Base-by-base conservation (phyloP, 2,797 vertebrate species). In the Eremophila alpestris region DNA sequence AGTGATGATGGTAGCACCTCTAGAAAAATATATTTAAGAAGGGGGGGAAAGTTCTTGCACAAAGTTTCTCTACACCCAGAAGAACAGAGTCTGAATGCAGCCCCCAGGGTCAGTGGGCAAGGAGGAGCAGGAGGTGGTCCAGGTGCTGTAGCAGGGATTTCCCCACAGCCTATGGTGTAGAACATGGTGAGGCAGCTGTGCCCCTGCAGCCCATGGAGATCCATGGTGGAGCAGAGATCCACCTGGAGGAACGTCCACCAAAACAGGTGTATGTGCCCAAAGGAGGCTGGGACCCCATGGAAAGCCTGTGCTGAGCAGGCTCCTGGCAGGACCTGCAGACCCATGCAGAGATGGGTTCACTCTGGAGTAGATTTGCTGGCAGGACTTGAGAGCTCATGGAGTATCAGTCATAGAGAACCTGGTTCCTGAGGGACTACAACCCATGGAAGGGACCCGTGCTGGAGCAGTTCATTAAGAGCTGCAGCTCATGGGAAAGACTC, bases 321-420 rank as follows among this genome's bases (percentile, higher is more conserved):
- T 49, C 32, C 32, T 43, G 43, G 26, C 32, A 87, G 10, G 49
- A 70, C 15, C 26, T 56, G 32, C 36, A 32, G 55, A 49, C 3
- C 32, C 15, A 23, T 5, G 7, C 30, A 70, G 32, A 54, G 10
- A 54, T 10, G 18, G 20, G 21, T 32, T 68, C 20, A 56, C 5
- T 19, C 11, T 18, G 27, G 56, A 63, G 62, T 6, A 49, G 49
- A 18, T 49, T 55, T 75, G 15, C 36, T 36, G 48, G 41, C 36
- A 49, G 56, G 20, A 16, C 11, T 29, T 38, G 24, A 49, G 63
- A 55, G 23, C 36, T 16, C 1, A 0, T 16, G 8, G 43, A 9
- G 11, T 23, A 30, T 22, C 55, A 8, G 6, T 12, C 5, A 11
- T 43, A 13, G 48, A 62, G 13, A 13, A 62, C 13, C 10, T 9